Evolutionary conservation across 2,797 vertebrate genomes (phyloP), one percentile per base, ranked within the genome.

Genomic region (Tenualosa ilisha): DNA sequence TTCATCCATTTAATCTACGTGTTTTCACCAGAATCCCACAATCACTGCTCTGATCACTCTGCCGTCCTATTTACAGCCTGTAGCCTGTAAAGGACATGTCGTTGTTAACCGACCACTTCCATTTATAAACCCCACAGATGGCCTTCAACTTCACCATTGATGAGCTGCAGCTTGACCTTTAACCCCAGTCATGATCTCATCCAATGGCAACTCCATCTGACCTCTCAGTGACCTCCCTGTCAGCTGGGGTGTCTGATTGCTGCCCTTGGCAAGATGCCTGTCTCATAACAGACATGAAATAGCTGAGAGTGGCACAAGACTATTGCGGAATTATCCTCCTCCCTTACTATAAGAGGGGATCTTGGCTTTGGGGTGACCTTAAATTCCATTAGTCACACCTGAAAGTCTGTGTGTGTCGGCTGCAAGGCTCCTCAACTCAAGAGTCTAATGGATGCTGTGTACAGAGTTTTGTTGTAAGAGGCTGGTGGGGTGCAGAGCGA

Each of bases 361-460:
- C 40, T 15, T 1, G 24, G 59, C 50, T 22, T 43, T 43, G 13
- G 68, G 37, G 68, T 5, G 40, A 68, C 75, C 51, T 89, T 79
- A 86, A 85, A 50, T 84, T 40, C 46, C 84, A 81, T 87, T 82
- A 82, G 85, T 85, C 85, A 85, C 88, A 85, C 65, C 86, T 89
- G 86, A 9, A 22, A 75, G 37, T 6, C 37, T 84, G 63, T 81
- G 43, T 82, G 65, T 26, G 13, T 83, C 24, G 68, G 9, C 83
- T 37, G 53, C 49, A 46, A 0, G 37, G 59, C 83, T 49, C 51
- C 82, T 68, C 86, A 37, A 43, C 61, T 83, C 81, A 7, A 31
- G 61, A 86, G 82, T 81, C 13, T 84, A 87, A 87, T 84, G 83
- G 85, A 87, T 89, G 86, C 82, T 84, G 81, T 86, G 83, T 88